Percentiles rank a stretch among this genome's conserved stretches.
These are phyloP conservation scores for Dendroctonus valens DNA, from an alignment of 1,140 invertebrate species.

Conservation along the genomic window DNA sequence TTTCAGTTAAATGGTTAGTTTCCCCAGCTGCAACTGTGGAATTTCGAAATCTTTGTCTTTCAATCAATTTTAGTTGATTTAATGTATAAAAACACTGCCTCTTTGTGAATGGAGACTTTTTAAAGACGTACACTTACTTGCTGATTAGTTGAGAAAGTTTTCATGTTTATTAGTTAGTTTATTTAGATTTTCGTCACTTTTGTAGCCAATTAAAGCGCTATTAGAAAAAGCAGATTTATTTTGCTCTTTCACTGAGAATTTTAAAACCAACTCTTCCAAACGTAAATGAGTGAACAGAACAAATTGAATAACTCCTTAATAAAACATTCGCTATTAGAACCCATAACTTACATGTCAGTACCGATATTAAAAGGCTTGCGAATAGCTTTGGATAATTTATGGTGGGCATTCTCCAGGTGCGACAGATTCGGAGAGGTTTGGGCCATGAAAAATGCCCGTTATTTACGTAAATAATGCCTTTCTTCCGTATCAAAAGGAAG, in stretches of 20 bases:
- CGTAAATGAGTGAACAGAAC: background rate
- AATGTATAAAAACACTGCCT: no score
- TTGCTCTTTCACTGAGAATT: background rate
- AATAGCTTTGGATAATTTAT: background rate
- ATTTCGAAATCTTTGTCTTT: no score
- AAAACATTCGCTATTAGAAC: no score
- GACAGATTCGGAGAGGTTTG: background rate
- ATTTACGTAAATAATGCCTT: conserved; percentile 3
- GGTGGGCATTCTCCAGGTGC: conserved; percentile 2
- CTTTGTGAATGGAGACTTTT: no score
- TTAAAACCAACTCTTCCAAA: background rate
- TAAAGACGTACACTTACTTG: no score
- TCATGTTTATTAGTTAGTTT: no score
- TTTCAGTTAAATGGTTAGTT: background rate
- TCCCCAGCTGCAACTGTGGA: no score
- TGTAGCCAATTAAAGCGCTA: no score
- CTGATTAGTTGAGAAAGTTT: no score
- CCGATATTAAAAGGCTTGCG: background rate
- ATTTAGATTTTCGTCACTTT: no score
- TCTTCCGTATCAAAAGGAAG: background rate
- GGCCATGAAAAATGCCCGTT: background rate
- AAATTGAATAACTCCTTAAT: background rate
- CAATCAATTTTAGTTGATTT: no score
- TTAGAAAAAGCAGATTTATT: no score
- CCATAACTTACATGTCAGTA: background rate